Percentiles rank a stretch among this genome's conserved stretches.
These are phyloP conservation scores for Eupithecia pulchellata DNA, from an alignment of 2,888 invertebrate species.

Conservation along the genomic window DNA sequence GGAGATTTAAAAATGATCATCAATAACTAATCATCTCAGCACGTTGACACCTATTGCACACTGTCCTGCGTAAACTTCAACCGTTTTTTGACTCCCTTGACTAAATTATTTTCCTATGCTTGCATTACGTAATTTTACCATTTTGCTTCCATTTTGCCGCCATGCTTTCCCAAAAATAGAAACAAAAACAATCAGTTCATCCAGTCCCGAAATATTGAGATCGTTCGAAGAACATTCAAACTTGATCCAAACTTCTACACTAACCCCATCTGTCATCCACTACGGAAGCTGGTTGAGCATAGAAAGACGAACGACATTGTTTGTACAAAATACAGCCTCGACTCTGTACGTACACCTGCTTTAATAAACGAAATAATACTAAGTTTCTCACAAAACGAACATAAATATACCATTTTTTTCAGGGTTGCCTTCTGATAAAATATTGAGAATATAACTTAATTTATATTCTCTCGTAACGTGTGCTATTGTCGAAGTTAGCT, in stretches of 20 bases:
- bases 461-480: not conserved
- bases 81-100: not conserved
- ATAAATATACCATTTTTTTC: not conserved
- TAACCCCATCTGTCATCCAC: conserved; percentile 9
- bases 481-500: not conserved
- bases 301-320: conserved; percentile 12
- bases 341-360: not conserved
- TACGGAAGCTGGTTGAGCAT: conserved; percentile 3
- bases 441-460: too few species aligned
- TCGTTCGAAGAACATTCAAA: conserved; percentile 8
- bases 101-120: not conserved
- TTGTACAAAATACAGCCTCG: not conserved
- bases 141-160: not conserved
- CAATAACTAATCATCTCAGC: not conserved
- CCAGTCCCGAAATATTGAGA: not conserved
- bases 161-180: not conserved
- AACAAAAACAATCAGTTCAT: not conserved
- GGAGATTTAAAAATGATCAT: not conserved
- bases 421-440: not conserved
- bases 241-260: conserved; percentile 13
- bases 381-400: not conserved
- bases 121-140: not conserved
- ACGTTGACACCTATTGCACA: not conserved
- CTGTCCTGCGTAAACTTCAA: not conserved
- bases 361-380: not conserved